Evolutionary conservation across 2,113 vertebrate species (phyloP).

Genomic region (Glaucidium brasilianum): DNA sequence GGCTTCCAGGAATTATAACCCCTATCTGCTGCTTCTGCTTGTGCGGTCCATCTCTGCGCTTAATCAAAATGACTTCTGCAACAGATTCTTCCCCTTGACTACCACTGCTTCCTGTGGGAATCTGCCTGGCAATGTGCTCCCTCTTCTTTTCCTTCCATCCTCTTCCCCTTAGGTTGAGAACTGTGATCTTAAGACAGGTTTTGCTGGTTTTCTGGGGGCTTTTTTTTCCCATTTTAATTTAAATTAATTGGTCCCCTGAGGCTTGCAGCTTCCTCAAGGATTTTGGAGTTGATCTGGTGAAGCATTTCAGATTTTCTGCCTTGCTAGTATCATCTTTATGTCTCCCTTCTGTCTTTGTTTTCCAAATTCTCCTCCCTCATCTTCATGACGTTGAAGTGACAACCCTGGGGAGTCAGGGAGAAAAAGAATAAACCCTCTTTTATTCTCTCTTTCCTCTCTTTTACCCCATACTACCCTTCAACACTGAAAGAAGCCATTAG

Average conservation of each 20-base stretch:
- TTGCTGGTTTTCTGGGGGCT: background rate
- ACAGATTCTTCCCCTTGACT: background rate
- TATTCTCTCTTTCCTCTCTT: background rate
- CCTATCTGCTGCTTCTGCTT: background rate
- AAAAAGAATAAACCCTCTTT: background rate
- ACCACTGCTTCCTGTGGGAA: background rate
- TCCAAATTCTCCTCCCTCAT: background rate
- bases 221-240: background rate
- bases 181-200: background rate
- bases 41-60: background rate
- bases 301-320: background rate
- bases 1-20: background rate
- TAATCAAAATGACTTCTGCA: background rate
- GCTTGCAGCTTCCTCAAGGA: background rate
- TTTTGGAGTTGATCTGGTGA: background rate
- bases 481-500: background rate
- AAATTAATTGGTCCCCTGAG: background rate
- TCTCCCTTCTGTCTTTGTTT: background rate
- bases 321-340: background rate
- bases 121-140: background rate
- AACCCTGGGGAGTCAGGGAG: accelerated
- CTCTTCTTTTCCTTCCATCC: background rate
- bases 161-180: background rate
- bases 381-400: background rate
- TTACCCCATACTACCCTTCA: background rate